Evolutionary conservation across 2,113 vertebrate genomes (phyloP).

Genomic region (Sturnus vulgaris): DNA sequence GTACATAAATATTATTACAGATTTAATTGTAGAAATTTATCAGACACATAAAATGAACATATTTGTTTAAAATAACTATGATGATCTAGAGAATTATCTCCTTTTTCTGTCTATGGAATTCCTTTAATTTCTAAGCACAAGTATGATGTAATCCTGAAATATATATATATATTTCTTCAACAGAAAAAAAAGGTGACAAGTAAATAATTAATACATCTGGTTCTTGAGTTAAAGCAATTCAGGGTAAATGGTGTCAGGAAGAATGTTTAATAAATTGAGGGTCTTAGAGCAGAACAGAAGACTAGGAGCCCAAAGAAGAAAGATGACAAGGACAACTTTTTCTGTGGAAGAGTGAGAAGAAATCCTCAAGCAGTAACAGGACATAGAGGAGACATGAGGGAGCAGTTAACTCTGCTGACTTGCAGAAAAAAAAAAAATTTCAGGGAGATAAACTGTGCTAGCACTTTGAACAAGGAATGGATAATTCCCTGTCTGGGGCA

Average conservation of each 20-base stretch:
- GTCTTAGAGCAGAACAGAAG: background rate
- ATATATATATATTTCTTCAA: background rate
- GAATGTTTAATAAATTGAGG: background rate
- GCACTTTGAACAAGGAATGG: background rate
- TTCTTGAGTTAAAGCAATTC: background rate
- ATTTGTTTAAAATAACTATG: background rate
- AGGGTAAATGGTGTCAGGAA: background rate
- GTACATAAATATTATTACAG: background rate
- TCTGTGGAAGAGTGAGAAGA: background rate
- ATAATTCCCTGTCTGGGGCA: background rate
- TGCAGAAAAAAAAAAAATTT: background rate
- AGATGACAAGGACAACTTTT: background rate
- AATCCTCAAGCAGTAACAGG: background rate
- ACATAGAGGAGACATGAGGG: background rate
- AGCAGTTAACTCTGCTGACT: background rate
- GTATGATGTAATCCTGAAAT: background rate
- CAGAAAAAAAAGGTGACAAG: background rate
- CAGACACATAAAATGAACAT: background rate
- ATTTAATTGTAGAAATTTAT: background rate
- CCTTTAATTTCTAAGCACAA: background rate
- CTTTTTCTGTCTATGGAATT: background rate
- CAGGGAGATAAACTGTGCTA: background rate
- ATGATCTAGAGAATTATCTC: background rate
- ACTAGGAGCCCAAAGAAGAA: background rate
- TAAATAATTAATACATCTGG: background rate